A percentile compares a stretch with the other conserved stretches of the same genome.
Conservation (phyloP, 1,140 invertebrate species). For the Aplysia californica region DNA sequence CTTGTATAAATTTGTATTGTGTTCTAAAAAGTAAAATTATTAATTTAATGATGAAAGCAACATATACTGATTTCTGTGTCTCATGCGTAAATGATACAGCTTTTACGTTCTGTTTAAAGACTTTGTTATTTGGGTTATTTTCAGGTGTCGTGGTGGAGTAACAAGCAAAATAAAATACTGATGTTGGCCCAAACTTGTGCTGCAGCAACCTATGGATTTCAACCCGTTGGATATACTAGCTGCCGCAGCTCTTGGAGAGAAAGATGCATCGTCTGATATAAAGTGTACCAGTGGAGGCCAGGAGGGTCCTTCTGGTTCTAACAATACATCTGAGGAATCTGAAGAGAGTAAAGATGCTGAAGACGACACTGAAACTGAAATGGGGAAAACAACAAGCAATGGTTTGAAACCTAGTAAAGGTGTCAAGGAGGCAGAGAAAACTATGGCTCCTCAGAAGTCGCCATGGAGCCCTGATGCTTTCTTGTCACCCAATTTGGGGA, state of each 20-base stretch:
- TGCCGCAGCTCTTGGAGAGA: neutral
- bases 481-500: neutral
- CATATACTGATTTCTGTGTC: no score
- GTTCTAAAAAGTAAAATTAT: no score
- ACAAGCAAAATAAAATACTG: neutral
- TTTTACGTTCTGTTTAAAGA: no score
- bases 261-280: neutral
- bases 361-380: neutral
- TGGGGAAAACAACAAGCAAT: conserved; percentile 11
- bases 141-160: neutral
- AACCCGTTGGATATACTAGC: neutral
- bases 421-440: neutral
- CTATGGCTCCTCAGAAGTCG: conserved; percentile 25
- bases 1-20: no score
- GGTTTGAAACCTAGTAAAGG: neutral
- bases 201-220: conserved; percentile 2
- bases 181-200: neutral
- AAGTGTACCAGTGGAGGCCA: neutral
- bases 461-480: conserved; percentile 23
- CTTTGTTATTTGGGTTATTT: neutral
- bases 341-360: neutral
- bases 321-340: neutral
- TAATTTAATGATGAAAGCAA: no score
- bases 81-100: no score
- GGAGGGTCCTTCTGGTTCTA: neutral